Base-by-base conservation (phyloP, 1,140 invertebrate genomes). In the Sipha flava region DNA sequence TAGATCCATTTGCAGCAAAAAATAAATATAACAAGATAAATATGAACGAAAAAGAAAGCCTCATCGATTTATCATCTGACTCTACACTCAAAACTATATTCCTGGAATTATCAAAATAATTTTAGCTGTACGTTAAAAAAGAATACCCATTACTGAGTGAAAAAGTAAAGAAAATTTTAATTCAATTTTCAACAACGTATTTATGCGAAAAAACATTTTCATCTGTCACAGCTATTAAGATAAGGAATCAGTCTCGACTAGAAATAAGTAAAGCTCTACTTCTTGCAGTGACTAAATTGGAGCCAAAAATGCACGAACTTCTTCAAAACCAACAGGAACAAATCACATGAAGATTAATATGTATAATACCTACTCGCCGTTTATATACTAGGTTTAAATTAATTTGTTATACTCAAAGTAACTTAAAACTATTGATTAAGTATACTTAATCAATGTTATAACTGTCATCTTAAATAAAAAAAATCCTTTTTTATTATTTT, bases 161-260 rank as follows among this genome's bases (percentile, higher is more conserved):
- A 43, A 70, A 49, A 77, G 70, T 70, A 2, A 16, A 54, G 10
- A 80, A 77, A 68, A 18, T 37, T 40, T 62, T 81, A 66, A 43
- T 81, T 40, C 57, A 70, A 47, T 81, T 81, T 81, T 77, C 45
- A 57, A 64, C 81, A n/a, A 79, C 80, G 49, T 75, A 52, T 81
- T 52, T 52, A 52, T 52, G 49, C 49, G 18, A 52, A 3, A 52
- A 52, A 52, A 52, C 49, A 52, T 49, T 80, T 80, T 81, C 81
- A n/a, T n/a, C n/a, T n/a, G 29, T 81, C 49, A 79, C 64, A 72
- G 79, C 59, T 40, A 72, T 62, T 21, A 81, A 81, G 43, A 79
- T 57, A 26, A 70, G 79, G 70, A 75, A 81, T 45, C 31, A 40
- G 72, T 68, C 80, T 49, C 31, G 37, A 31, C 52, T 82, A 47